Percentiles rank a stretch among this genome's conserved stretches.
Conservation (phyloP, 30 jellyfish, hydroid and myxozoan species). For the Hydra vulgaris region DNA sequence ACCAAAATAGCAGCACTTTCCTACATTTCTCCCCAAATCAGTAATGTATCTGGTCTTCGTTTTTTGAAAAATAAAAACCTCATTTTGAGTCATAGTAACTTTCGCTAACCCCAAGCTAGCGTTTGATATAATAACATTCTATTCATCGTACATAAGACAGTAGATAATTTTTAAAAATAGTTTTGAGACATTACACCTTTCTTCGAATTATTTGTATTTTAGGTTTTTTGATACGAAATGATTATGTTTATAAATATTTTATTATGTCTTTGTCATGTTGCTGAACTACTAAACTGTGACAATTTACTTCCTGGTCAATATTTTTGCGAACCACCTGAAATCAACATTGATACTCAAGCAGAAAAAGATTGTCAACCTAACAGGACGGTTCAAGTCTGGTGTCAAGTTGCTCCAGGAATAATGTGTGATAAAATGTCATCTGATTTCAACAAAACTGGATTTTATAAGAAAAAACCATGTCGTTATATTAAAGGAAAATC, state of each 20-base stretch:
- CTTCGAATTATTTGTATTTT: not conserved
- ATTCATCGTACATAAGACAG: too few species aligned
- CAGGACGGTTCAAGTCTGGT: slow-evolving; percentile 48
- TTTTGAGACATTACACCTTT: too few species aligned
- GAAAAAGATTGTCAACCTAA: slow-evolving; percentile 76
- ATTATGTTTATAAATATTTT: too few species aligned
- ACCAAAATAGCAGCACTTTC: too few species aligned
- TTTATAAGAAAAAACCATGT: slow-evolving; percentile 62
- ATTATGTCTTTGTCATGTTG: not conserved
- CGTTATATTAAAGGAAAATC: slow-evolving; percentile 86
- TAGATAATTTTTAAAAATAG: too few species aligned
- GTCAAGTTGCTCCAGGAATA: slow-evolving; percentile 44
- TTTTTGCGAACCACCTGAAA: slow-evolving; percentile 63
- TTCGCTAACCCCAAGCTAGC: too few species aligned
- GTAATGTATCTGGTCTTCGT: too few species aligned
- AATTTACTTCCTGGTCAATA: slow-evolving; percentile 72
- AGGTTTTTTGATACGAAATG: not conserved
- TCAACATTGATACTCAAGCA: slow-evolving; percentile 61
- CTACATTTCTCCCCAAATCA: too few species aligned
- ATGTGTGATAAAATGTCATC: slow-evolving; percentile 37
- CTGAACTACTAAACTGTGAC: slow-evolving; percentile 23
- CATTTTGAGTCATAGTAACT: too few species aligned
- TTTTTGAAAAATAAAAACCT: too few species aligned
- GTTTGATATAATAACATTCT: too few species aligned
- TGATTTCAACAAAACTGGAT: slow-evolving; percentile 45